Conservation (phyloP, 2,888 invertebrate genomes). For the Gortyna flavago region DNA sequence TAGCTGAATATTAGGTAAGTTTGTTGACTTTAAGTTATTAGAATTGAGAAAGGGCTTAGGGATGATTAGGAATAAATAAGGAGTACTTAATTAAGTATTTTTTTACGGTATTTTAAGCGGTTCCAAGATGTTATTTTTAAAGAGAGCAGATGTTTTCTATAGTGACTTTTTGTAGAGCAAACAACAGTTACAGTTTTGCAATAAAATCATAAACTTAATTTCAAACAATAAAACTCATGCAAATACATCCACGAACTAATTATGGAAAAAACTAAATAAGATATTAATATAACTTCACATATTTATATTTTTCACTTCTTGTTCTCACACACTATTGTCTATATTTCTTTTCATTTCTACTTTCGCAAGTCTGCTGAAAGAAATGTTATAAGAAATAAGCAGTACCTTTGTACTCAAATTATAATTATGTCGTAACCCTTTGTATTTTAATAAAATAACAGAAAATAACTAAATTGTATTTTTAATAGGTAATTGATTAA, state of each 20-base stretch:
- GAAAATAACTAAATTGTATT: neutral
- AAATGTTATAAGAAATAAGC: neutral
- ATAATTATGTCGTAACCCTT: neutral
- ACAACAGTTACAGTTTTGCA: neutral
- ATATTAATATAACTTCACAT: neutral
- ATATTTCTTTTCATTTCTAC: too few relatives aligned
- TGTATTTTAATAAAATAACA: neutral
- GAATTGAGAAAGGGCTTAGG: neutral
- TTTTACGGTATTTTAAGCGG: neutral
- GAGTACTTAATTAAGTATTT: neutral
- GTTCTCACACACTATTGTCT: neutral
- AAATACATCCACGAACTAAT: neutral
- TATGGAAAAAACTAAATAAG: neutral
- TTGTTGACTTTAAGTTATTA: neutral
- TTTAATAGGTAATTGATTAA: neutral
- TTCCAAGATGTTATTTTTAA: neutral
- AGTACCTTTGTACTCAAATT: neutral
- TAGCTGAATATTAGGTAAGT: conserved; percentile 54
- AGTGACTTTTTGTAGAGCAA: neutral
- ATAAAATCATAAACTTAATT: neutral
- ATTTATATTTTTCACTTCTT: neutral
- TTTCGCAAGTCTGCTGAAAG: neutral
- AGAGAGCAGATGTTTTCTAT: neutral
- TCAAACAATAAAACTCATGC: neutral
- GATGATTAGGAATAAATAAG: neutral